Percentiles rank a stretch among this genome's conserved stretches.
Conservation (phyloP, 2,113 vertebrate species). For the Festucalex cinctus region DNA sequence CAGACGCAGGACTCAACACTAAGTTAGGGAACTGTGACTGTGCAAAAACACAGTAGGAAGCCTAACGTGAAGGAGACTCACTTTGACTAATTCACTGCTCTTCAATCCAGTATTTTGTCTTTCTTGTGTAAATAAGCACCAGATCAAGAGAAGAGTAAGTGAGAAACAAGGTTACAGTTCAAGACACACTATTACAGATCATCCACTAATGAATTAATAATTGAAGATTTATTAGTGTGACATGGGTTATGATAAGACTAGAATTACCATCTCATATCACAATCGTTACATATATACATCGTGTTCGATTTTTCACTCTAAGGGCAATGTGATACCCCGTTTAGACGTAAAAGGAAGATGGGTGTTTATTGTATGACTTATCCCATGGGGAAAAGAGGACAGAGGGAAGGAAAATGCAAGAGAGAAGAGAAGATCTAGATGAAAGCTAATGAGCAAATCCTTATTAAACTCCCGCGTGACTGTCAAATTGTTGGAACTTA, state of each 20-base stretch:
- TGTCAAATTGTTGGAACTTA: conserved; percentile 71
- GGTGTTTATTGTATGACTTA: conserved; percentile 16
- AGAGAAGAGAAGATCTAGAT: conserved; percentile 13
- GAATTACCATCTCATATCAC: conserved; percentile 46
- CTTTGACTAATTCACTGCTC: not conserved
- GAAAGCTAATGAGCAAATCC: not conserved
- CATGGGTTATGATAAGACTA: conserved; percentile 39
- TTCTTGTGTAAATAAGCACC: conserved; percentile 20
- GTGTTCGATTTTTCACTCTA: conserved; percentile 50
- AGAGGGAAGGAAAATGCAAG: conserved; percentile 9
- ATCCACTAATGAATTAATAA: conserved; percentile 45
- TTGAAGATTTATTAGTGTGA: conserved; percentile 36
- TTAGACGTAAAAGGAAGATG: conserved; percentile 22
- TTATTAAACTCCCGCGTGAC: not conserved
- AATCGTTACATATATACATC: conserved; percentile 40
- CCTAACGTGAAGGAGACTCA: not conserved
- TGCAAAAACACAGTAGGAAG: not conserved
- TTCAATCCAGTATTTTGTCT: not conserved
- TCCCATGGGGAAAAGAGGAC: conserved; percentile 9
- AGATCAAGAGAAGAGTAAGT: not conserved
- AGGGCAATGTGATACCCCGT: conserved; percentile 45
- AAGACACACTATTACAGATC: conserved; percentile 18
- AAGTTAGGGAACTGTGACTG: conserved; percentile 30
- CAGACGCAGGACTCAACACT: conserved; percentile 23
- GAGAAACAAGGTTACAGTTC: conserved; percentile 18